Percentiles rank a stretch among this genome's conserved stretches.
phyloP scores from a whole-genome alignment of 2,113 vertebrate species.

The Myanophis thanlyinensis region DNA sequence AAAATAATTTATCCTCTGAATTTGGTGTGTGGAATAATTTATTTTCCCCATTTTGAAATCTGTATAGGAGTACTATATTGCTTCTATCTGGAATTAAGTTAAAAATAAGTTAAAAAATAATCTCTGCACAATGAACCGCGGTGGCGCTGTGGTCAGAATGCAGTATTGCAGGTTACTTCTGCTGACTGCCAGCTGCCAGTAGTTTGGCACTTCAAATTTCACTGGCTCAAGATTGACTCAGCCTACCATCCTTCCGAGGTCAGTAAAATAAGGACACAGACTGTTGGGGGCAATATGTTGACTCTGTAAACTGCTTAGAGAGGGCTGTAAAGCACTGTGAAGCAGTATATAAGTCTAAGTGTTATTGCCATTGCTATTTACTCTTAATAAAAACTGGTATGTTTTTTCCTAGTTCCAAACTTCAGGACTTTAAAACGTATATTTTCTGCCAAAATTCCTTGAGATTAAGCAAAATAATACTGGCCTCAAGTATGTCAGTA shows the following conservation, averaged over 20 bases:
- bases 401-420: neutral
- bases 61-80: neutral
- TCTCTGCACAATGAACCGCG: neutral
- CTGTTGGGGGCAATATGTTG: too few relatives aligned
- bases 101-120: neutral
- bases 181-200: too few relatives aligned
- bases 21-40: neutral
- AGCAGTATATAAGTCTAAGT: too few relatives aligned
- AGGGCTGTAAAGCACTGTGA: too few relatives aligned
- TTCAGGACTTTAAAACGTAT: neutral
- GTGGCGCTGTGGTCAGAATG: too few relatives aligned
- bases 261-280: too few relatives aligned
- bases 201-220: too few relatives aligned
- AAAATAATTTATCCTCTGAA: neutral
- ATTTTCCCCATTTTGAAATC: neutral
- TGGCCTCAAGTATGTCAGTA: neutral
- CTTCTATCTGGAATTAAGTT: neutral
- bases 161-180: too few relatives aligned
- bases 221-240: too few relatives aligned
- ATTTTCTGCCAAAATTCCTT: neutral
- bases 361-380: too few relatives aligned
- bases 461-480: neutral
- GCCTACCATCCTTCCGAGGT: too few relatives aligned
- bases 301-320: too few relatives aligned
- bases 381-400: neutral